phyloP scores from a whole-genome alignment of 1,140 invertebrate species.

The Calliopsis andreniformis region DNA sequence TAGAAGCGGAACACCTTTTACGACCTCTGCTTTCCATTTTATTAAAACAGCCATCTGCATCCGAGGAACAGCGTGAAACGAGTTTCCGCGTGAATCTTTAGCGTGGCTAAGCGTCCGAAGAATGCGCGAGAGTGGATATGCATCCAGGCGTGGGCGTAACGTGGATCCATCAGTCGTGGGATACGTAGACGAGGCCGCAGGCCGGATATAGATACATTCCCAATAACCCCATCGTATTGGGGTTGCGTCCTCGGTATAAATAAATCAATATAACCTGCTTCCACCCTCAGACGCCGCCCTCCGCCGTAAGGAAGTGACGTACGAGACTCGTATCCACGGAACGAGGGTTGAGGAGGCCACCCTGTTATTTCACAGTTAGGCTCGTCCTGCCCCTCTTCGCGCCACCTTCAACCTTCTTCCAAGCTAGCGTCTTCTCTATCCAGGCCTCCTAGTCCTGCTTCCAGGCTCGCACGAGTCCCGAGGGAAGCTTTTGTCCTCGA shows the following conservation, averaged over 20 bases:
- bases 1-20: neutral
- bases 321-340: slow-evolving; percentile 72
- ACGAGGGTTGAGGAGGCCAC: slow-evolving; percentile 70
- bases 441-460: slow-evolving; percentile 65
- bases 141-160: neutral
- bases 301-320: slow-evolving; percentile 75
- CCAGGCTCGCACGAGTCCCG: slow-evolving; percentile 75
- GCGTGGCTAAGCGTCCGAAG: neutral
- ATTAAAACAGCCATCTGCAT: neutral
- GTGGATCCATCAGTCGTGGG: neutral
- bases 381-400: slow-evolving; percentile 64
- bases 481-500: slow-evolving; percentile 81
- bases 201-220: slow-evolving; percentile 66
- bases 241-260: slow-evolving; percentile 73
- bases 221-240: slow-evolving; percentile 75
- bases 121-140: neutral
- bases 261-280: slow-evolving; percentile 80
- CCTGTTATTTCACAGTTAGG: slow-evolving; percentile 81
- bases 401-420: slow-evolving; percentile 66
- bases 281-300: slow-evolving; percentile 58
- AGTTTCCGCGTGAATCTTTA: neutral
- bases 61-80: neutral
- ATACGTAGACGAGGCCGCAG: slow-evolving; percentile 33
- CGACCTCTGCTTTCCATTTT: neutral
- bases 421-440: slow-evolving; percentile 60